A percentile compares a stretch with the other conserved stretches of the same genome.
phyloP scores from a whole-genome alignment of 2,797 vertebrate species.

The Dendrocincla fuliginosa region DNA sequence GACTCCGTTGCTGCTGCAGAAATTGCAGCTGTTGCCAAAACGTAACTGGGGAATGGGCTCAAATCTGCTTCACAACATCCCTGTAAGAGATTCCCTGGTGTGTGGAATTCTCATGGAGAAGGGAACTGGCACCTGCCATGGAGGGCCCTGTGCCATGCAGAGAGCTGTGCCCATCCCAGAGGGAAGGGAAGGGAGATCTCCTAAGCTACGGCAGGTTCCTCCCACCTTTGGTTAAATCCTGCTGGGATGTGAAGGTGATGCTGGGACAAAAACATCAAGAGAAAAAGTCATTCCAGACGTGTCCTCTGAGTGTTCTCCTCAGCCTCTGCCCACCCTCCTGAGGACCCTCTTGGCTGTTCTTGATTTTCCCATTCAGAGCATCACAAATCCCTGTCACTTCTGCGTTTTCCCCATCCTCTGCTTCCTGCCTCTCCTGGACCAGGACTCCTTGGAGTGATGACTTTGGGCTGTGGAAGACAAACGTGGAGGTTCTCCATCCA shows the following conservation, averaged over 20 bases:
- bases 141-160: background rate
- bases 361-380: background rate
- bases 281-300: background rate
- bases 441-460: background rate
- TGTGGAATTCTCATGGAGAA: background rate
- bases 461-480: background rate
- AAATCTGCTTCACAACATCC: background rate
- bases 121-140: background rate
- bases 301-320: background rate
- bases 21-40: slow-evolving; percentile 32
- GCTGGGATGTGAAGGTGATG: background rate
- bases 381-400: background rate
- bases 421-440: background rate
- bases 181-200: background rate
- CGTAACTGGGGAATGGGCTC: background rate
- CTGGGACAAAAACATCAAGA: background rate
- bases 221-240: background rate
- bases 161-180: background rate
- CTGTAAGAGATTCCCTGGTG: background rate
- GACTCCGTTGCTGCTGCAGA: background rate
- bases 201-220: background rate
- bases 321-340: background rate
- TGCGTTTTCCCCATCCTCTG: background rate
- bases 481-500: background rate
- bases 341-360: background rate